phyloP scores from a whole-genome alignment of 2,888 invertebrate species.

The Parnassius mnemosyne region DNA sequence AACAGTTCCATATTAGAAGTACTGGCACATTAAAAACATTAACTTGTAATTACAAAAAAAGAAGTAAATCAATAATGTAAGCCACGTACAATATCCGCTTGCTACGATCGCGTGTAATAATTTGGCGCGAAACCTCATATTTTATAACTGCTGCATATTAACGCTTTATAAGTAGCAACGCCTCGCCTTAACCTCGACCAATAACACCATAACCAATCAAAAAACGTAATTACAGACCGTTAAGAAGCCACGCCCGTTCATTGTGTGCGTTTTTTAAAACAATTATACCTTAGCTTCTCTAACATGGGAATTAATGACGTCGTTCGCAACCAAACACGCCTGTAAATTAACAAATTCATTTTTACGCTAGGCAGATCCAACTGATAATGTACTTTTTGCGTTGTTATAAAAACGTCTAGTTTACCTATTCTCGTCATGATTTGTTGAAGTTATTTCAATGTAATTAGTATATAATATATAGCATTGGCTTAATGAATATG shows the following conservation, averaged over 20 bases:
- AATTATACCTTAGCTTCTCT: slow-evolving; percentile 11
- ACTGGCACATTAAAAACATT: too few species aligned
- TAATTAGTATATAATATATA: not conserved
- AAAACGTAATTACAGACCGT: slow-evolving; percentile 23
- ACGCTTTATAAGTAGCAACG: slow-evolving; percentile 20
- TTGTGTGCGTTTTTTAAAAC: slow-evolving; percentile 24
- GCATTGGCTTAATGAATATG: not conserved
- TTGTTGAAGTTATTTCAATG: not conserved
- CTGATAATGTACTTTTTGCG: not conserved
- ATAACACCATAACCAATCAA: slow-evolving; percentile 25
- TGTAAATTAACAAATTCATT: slow-evolving; percentile 6
- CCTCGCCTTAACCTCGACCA: slow-evolving; percentile 17
- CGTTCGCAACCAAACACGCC: not conserved
- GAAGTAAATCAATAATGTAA: slow-evolving; percentile 4
- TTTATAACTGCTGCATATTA: slow-evolving; percentile 22
- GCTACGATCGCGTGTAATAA: slow-evolving; percentile 18
- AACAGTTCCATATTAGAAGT: too few species aligned
- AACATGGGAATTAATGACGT: slow-evolving; percentile 5
- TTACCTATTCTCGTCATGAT: slow-evolving; percentile 1
- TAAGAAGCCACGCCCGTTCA: slow-evolving; percentile 24
- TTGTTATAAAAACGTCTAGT: not conserved
- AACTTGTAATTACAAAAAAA: not conserved
- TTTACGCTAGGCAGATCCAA: not conserved
- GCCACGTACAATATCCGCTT: not conserved
- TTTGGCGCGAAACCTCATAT: slow-evolving; percentile 19